A percentile compares a stretch with the other conserved stretches of the same genome.
Conservation (phyloP, 2,797 vertebrate genomes). For the Manis crassicaudata region DNA sequence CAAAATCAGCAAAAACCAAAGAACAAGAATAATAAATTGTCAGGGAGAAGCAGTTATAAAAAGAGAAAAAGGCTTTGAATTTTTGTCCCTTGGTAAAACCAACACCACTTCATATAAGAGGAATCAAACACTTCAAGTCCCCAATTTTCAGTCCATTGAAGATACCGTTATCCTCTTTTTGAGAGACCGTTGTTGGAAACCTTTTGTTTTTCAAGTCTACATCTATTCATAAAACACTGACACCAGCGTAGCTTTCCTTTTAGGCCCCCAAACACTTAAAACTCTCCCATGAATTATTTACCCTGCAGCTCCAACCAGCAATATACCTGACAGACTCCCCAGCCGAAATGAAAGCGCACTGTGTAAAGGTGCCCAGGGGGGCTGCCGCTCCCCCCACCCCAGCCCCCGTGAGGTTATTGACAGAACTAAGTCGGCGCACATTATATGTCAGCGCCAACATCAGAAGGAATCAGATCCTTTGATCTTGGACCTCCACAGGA, state of each 20-base stretch:
- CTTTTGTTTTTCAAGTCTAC: slow-evolving; percentile 61
- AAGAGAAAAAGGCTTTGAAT: slow-evolving; percentile 76
- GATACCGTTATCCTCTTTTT: slow-evolving; percentile 79
- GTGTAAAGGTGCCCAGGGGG: slow-evolving; percentile 88
- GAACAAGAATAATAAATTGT: slow-evolving; percentile 58
- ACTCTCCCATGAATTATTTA: slow-evolving; percentile 88
- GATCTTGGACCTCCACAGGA: slow-evolving; percentile 97
- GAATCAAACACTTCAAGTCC: slow-evolving; percentile 68
- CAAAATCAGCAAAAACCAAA: slow-evolving; percentile 67
- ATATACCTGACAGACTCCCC: slow-evolving; percentile 85
- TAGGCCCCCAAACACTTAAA: slow-evolving; percentile 71
- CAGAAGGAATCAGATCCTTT: slow-evolving; percentile 97
- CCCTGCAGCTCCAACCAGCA: slow-evolving; percentile 82
- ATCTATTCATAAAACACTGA: slow-evolving; percentile 83
- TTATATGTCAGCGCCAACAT: slow-evolving; percentile 95
- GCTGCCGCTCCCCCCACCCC: slow-evolving; percentile 85
- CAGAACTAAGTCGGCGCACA: slow-evolving; percentile 97
- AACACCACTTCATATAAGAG: slow-evolving; percentile 77
- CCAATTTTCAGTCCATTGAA: slow-evolving; percentile 80
- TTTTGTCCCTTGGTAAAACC: slow-evolving; percentile 79
- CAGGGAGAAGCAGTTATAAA: slow-evolving; percentile 74
- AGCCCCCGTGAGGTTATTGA: slow-evolving; percentile 90
- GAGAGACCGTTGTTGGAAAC: slow-evolving; percentile 76
- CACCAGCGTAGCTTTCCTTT: slow-evolving; percentile 80
- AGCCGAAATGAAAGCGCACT: slow-evolving; percentile 88